Conservation (phyloP, 1,140 invertebrate species). For the Brachionus rotundiformis region DNA sequence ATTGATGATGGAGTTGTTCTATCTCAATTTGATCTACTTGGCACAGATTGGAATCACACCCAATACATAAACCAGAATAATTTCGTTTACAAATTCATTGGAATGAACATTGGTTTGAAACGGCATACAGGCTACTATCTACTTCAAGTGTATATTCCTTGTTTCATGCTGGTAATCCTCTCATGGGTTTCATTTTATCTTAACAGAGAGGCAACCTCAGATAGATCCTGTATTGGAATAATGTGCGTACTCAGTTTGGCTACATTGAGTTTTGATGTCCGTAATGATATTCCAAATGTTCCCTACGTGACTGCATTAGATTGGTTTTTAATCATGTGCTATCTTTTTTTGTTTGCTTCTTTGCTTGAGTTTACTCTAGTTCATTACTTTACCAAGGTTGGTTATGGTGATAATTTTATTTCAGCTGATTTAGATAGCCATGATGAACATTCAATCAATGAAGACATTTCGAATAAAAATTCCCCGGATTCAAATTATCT, state of each 20-base stretch:
- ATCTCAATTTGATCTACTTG: slow-evolving; percentile 65
- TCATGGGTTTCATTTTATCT: slow-evolving; percentile 69
- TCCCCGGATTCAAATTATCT: neutral
- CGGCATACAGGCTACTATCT: slow-evolving; percentile 63
- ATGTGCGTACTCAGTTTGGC: slow-evolving; percentile 55
- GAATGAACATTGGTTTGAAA: slow-evolving; percentile 55
- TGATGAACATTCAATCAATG: neutral
- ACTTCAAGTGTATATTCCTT: slow-evolving; percentile 63
- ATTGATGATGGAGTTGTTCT: slow-evolving; percentile 56
- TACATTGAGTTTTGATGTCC: slow-evolving; percentile 71
- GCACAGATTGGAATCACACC: slow-evolving; percentile 52
- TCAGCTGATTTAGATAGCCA: neutral
- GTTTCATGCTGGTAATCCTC: slow-evolving; percentile 61
- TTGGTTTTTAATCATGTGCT: slow-evolving; percentile 82
- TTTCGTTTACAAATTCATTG: slow-evolving; percentile 48
- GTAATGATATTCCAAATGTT: slow-evolving; percentile 81
- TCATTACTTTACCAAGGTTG: slow-evolving; percentile 85
- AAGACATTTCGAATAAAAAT: neutral
- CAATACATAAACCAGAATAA: slow-evolving; percentile 54
- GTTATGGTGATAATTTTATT: slow-evolving; percentile 73
- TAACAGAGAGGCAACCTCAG: slow-evolving; percentile 87
- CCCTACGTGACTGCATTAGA: slow-evolving; percentile 82
- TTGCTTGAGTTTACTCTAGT: slow-evolving; percentile 74
- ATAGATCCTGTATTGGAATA: slow-evolving; percentile 67
- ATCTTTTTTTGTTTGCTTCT: slow-evolving; percentile 82